These are phyloP conservation scores for Gadus macrocephalus DNA, from an alignment of 2,113 vertebrate species.

Conservation along the genomic window DNA sequence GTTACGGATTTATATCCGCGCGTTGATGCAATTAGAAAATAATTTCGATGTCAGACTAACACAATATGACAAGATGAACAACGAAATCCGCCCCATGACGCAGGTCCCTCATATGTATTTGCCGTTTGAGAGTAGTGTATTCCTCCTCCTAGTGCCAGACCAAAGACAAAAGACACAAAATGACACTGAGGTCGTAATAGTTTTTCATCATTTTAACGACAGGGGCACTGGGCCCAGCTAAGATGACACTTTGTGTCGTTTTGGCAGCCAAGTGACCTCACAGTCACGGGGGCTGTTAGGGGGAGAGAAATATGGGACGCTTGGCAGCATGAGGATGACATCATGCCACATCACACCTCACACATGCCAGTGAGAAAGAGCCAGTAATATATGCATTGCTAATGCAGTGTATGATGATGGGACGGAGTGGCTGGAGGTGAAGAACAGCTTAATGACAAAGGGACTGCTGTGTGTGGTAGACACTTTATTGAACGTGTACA, in stretches of 20 bases:
- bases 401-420: background rate
- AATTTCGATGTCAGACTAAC: no score
- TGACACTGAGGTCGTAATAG: constrained; percentile 14
- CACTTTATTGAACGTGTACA: constrained; percentile 20
- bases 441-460: background rate
- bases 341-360: background rate
- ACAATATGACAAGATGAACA: background rate
- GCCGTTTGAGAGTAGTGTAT: background rate
- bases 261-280: background rate
- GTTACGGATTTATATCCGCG: background rate
- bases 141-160: constrained; percentile 12
- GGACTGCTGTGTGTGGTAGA: background rate
- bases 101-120: background rate
- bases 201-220: constrained; percentile 12
- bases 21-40: no score
- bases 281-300: background rate
- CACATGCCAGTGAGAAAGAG: background rate
- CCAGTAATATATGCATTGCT: background rate
- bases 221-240: constrained; percentile 16
- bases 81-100: background rate
- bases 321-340: background rate
- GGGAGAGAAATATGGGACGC: constrained; percentile 12
- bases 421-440: background rate
- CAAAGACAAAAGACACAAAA: background rate
- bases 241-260: constrained; percentile 31